These are phyloP conservation scores for Aleiodes testaceus DNA, from an alignment of 2,888 invertebrate genomes.

Conservation along the genomic window DNA sequence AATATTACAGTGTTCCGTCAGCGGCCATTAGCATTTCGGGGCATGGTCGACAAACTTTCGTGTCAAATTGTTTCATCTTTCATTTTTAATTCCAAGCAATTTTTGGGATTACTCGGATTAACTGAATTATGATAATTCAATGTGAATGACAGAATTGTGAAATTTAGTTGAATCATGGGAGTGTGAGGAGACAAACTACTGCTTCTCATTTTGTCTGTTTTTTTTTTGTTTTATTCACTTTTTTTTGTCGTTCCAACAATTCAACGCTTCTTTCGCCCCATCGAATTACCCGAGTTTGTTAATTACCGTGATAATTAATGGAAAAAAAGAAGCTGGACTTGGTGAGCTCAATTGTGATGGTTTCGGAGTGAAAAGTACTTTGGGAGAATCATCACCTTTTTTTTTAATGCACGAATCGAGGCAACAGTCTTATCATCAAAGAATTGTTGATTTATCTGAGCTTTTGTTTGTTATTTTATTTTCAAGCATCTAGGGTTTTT, in stretches of 20 bases:
- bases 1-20: conserved; percentile 55
- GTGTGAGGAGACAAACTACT: neutral
- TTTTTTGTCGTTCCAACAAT: conserved; percentile 21
- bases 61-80: conserved; percentile 43
- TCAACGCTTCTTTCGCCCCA: conserved; percentile 26
- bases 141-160: neutral
- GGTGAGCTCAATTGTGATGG: too few species aligned
- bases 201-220: neutral
- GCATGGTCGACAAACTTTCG: conserved; percentile 62
- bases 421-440: neutral
- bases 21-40: conserved; percentile 65
- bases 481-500: neutral
- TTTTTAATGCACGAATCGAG: neutral
- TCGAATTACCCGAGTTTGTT: neutral
- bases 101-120: neutral
- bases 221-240: neutral
- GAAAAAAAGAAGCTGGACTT: too few species aligned
- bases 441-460: conserved; percentile 13
- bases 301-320: conserved; percentile 11
- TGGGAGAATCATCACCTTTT: neutral
- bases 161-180: neutral
- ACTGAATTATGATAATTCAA: neutral
- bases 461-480: conserved; percentile 13
- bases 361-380: too few species aligned
- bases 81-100: conserved; percentile 25